Evolutionary conservation across 2,113 vertebrate species (phyloP), one percentile per base, ranked within the genome.

Genomic region (Peromyscus leucopus): DNA sequence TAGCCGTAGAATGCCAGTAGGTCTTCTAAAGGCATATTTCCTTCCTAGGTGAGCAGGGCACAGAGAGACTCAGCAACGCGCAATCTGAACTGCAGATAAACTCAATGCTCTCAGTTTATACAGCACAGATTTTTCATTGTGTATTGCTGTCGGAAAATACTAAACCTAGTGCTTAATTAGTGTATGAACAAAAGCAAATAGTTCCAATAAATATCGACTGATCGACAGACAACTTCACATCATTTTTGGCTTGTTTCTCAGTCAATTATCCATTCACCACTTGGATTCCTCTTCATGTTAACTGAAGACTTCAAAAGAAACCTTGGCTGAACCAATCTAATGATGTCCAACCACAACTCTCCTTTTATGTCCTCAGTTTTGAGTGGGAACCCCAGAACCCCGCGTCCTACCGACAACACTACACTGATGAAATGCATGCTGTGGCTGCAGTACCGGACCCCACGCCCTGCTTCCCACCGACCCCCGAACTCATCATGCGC

Each of bases 11-110:
- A 99, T 46, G 99, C 99, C 98, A 99, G 94, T 69, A 99, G 98
- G 94, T 99, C 99, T 98, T 99, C 99, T 93, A 99, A 97, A 0
- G 99, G 99, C 99, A 99, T 99, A 97, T 99, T 99, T 96, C 99
- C 99, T 98, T 99, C 99, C 99, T 99, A 98, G 78, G 31, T 85
- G 72, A 97, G 93, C 97, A 61, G 55, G 97, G 33, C 59, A 98
- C 75, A 97, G 57, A 95, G 0, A 2, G 89, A 78, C 46, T 95
- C 59, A 95, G 91, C 0, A 59, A 84, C 19, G 24, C 59, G 46
- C 13, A 22, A 95, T 92, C 9, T 78, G 2, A 96, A 91, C 0
- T n/a, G 4, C 1, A 57, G 84, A 55, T 74, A 88, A 94, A 89
- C n/a, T 55, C n/a, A 78, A 93, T 89, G 71, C 67, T 61, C 51